Conservation (phyloP, 2,113 vertebrate species). For the Saccopteryx leptura region DNA sequence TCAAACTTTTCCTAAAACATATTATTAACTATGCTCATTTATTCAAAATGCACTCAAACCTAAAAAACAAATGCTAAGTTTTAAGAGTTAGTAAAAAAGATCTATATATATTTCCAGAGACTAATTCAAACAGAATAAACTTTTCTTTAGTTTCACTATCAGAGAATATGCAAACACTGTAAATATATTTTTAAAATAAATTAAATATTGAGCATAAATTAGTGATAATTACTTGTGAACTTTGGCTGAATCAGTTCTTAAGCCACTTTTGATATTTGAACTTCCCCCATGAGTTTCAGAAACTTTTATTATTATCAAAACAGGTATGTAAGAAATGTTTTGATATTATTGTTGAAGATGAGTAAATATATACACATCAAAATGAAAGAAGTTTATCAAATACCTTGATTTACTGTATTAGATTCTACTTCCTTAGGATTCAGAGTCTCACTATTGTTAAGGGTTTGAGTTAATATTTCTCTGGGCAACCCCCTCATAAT, state of each 20-base stretch:
- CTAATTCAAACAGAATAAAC: neutral
- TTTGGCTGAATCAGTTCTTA: neutral
- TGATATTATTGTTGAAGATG: neutral
- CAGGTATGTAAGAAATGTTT: constrained; percentile 9
- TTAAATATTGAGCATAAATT: neutral
- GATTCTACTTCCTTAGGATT: neutral
- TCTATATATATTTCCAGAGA: neutral
- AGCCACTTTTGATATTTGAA: constrained; percentile 38
- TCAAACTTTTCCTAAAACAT: neutral
- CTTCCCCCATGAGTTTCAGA: neutral
- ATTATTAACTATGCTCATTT: neutral
- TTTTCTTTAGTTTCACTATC: neutral
- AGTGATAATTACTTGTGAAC: neutral
- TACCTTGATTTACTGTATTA: neutral
- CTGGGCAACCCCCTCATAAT: neutral
- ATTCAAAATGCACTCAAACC: neutral
- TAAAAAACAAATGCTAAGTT: neutral
- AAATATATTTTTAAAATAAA: neutral
- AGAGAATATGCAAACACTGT: neutral
- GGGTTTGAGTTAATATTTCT: neutral
- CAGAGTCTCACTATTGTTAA: neutral
- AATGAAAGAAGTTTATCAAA: neutral
- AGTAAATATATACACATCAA: neutral
- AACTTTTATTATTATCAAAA: constrained; percentile 43
- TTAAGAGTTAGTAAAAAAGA: constrained; percentile 19